These are phyloP conservation scores for Oopsacas minuta DNA, from an alignment of 37 sponge, comb jelly and placozoan species.

Conservation along the genomic window DNA sequence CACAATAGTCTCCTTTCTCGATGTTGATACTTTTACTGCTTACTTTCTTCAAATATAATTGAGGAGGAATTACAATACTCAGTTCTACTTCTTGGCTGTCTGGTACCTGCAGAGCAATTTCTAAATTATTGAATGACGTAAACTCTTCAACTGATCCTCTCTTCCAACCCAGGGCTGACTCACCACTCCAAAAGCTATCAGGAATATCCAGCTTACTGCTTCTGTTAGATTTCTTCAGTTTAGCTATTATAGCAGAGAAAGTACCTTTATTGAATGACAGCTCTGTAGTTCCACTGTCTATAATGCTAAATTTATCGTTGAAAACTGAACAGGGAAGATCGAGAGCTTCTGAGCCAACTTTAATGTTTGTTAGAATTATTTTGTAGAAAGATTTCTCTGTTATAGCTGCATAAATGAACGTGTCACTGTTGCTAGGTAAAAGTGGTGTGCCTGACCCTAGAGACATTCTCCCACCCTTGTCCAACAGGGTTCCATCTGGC, in stretches of 20 bases:
- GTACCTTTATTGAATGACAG: not conserved
- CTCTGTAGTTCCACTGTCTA: not conserved
- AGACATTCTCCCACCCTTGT: not conserved
- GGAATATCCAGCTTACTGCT: not conserved
- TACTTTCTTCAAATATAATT: not conserved
- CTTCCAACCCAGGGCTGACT: conserved; percentile 1
- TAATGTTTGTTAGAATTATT: not conserved
- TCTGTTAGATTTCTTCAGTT: not conserved
- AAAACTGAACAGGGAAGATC: not conserved
- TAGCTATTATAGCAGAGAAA: not conserved
- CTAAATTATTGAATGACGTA: not conserved
- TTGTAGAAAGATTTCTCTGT: conserved; percentile 5
- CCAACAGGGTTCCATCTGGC: not conserved
- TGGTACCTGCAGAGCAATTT: not conserved
- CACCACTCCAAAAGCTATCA: not conserved
- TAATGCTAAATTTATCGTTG: not conserved
- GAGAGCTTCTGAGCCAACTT: not conserved
- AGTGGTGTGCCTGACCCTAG: not conserved
- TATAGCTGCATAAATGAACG: not conserved
- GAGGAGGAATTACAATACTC: not conserved
- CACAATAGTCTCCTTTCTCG: not conserved
- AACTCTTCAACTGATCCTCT: not conserved
- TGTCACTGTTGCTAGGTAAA: not conserved
- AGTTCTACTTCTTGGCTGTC: not conserved
- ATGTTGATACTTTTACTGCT: not conserved